A percentile compares a stretch with the other conserved stretches of the same genome.
These are phyloP conservation scores for Dendrolimus pini DNA, from an alignment of 2,888 invertebrate species.

Conservation along the genomic window DNA sequence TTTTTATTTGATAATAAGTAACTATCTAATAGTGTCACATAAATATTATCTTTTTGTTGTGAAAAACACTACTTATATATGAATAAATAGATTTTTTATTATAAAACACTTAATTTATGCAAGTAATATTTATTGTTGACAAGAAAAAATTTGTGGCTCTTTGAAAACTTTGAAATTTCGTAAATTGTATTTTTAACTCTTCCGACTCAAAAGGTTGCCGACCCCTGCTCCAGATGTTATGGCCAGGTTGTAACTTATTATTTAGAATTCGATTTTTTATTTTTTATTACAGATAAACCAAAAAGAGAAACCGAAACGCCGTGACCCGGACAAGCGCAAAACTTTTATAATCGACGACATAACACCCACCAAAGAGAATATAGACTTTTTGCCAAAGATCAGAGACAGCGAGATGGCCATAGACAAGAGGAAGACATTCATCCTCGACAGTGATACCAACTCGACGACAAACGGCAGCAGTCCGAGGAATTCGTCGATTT, in stretches of 20 bases:
- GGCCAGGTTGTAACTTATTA: too few relatives aligned
- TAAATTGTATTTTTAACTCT: too few relatives aligned
- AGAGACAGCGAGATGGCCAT: constrained; percentile 32
- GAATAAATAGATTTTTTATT: too few relatives aligned
- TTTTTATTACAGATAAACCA: constrained; percentile 42
- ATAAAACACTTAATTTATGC: too few relatives aligned
- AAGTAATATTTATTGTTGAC: too few relatives aligned
- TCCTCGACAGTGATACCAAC: constrained; percentile 66
- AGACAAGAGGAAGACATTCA: constrained; percentile 64
- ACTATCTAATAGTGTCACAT: too few relatives aligned
- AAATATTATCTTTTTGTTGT: too few relatives aligned
- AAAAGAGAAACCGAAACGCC: constrained; percentile 40
- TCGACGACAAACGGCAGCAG: constrained; percentile 69
- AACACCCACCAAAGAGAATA: constrained; percentile 58
- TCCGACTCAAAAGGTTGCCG: too few relatives aligned
- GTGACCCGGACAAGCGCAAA: constrained; percentile 49
- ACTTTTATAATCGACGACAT: constrained; percentile 60
- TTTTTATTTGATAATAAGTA: too few relatives aligned
- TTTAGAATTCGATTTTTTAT: neutral
- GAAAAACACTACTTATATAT: too few relatives aligned
- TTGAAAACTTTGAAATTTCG: too few relatives aligned
- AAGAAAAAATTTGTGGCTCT: too few relatives aligned
- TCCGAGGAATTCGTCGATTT: constrained; percentile 64
- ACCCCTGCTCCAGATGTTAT: neutral
- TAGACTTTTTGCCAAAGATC: constrained; percentile 42